Percentiles rank a stretch among this genome's conserved stretches.
These are phyloP conservation scores for Hydrozoanthus tunicans DNA, from an alignment of 64 coral and sea anemone genomes.

Conservation along the genomic window DNA sequence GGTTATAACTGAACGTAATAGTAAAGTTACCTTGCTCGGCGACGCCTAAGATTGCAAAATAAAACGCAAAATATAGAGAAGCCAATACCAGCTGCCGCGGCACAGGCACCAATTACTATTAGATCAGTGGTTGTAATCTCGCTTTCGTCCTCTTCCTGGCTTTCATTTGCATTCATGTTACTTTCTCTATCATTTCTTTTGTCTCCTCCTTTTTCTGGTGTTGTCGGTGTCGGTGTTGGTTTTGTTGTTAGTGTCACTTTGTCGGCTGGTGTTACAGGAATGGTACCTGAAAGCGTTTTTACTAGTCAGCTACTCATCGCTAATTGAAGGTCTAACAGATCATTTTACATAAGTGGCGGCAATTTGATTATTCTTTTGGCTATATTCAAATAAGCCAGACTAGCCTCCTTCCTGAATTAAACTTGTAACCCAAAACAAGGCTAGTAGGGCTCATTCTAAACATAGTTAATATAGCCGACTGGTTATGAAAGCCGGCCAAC, in stretches of 20 bases:
- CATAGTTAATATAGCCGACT: too few species aligned
- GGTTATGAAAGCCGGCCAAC: too few species aligned
- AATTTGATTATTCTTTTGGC: too few species aligned
- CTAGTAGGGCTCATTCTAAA: too few species aligned
- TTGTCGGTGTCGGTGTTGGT: not conserved
- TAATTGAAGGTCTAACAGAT: not conserved
- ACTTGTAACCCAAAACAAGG: too few species aligned
- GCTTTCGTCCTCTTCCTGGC: not conserved
- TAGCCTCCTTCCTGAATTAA: too few species aligned
- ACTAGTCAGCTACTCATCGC: too few species aligned
- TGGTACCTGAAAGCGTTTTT: not conserved
- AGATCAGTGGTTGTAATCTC: not conserved
- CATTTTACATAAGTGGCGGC: not conserved
- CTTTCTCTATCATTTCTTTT: not conserved
- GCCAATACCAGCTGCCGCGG: conserved; percentile 28
- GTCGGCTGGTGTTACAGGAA: not conserved
- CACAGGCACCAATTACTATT: conserved; percentile 24
- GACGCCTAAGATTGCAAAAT: conserved; percentile 18
- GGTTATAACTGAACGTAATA: too few species aligned
- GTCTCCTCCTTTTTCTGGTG: not conserved
- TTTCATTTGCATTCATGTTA: not conserved
- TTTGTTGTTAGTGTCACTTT: not conserved
- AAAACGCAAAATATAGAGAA: conserved; percentile 24
- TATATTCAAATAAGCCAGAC: too few species aligned
- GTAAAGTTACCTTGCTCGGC: conserved; percentile 19